A percentile compares a stretch with the other conserved stretches of the same genome.
Evolutionary conservation across 92 coral and sea anemone genomes (phyloP).

Genomic region (Palythoa grandis): DNA sequence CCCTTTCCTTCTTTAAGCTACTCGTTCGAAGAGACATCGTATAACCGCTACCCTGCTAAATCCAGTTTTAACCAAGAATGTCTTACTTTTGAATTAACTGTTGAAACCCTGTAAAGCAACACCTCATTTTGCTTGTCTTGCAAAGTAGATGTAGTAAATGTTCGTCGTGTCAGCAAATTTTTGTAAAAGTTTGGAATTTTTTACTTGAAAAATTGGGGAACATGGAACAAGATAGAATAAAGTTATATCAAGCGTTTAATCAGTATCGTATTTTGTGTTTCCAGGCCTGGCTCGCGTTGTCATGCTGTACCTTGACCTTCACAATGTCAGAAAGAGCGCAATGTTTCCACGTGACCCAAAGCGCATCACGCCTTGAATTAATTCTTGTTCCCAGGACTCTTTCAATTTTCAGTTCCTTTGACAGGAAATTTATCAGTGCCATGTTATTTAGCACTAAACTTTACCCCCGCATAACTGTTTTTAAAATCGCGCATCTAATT

Average conservation of each 20-base stretch:
- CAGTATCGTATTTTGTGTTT: conserved; percentile 11
- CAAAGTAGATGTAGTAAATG: no score
- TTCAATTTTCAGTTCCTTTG: not conserved
- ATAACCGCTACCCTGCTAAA: no score
- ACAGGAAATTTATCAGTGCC: not conserved
- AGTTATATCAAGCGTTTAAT: not conserved
- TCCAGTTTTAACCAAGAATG: no score
- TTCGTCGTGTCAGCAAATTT: no score
- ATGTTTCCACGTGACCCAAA: conserved; percentile 99
- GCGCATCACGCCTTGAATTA: conserved; percentile 92
- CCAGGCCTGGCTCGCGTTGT: conserved; percentile 98
- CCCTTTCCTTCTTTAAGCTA: no score
- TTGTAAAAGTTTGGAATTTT: no score
- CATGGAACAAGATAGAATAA: not conserved
- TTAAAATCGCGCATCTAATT: not conserved
- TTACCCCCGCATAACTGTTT: not conserved
- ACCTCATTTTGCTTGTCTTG: no score
- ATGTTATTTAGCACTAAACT: not conserved
- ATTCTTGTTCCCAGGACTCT: conserved; percentile 4
- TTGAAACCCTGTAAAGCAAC: no score
- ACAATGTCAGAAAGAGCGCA: conserved; percentile 90
- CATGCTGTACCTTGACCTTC: conserved; percentile 93
- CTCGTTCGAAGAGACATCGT: no score
- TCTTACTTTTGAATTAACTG: no score
- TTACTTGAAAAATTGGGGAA: not conserved